Conservation (phyloP, 1,140 invertebrate species). For the Leptoteleia sp. region DNA sequence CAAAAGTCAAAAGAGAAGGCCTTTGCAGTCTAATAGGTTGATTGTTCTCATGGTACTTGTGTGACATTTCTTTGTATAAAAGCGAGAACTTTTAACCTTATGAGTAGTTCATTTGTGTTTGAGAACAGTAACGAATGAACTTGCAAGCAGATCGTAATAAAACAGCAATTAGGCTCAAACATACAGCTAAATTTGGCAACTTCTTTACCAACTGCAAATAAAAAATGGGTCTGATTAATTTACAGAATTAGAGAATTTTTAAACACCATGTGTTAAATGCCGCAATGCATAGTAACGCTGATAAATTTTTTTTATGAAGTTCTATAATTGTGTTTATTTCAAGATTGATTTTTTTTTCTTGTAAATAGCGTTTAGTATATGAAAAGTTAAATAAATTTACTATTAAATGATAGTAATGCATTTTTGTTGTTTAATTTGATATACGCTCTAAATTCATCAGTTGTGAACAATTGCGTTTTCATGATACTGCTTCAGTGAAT, state of each 20-base stretch:
- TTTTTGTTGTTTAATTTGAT: constrained; percentile 3
- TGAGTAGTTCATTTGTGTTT: constrained; percentile 22
- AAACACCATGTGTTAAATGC: too few species aligned
- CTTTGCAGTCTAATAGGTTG: constrained; percentile 21
- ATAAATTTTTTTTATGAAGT: too few species aligned
- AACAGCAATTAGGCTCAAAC: constrained; percentile 31
- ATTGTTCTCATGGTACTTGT: constrained; percentile 26
- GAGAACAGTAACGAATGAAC: constrained; percentile 26
- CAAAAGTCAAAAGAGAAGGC: constrained; percentile 7
- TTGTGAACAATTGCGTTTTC: constrained; percentile 5
- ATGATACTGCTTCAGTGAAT: not conserved
- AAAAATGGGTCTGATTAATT: too few species aligned
- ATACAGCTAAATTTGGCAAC: not conserved
- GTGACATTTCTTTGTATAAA: constrained; percentile 22
- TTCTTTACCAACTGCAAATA: too few species aligned
- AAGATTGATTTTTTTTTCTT: too few species aligned
- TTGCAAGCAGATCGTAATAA: constrained; percentile 21
- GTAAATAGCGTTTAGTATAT: too few species aligned
- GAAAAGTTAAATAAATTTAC: too few species aligned
- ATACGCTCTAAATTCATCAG: not conserved
- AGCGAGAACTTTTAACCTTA: constrained; percentile 16
- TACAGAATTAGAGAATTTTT: too few species aligned
- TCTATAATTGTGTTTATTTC: too few species aligned
- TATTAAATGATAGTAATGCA: too few species aligned
- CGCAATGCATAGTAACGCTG: too few species aligned